A percentile compares a stretch with the other conserved stretches of the same genome.
Conservation (phyloP, 2,113 vertebrate species). For the Peromyscus polionotus region DNA sequence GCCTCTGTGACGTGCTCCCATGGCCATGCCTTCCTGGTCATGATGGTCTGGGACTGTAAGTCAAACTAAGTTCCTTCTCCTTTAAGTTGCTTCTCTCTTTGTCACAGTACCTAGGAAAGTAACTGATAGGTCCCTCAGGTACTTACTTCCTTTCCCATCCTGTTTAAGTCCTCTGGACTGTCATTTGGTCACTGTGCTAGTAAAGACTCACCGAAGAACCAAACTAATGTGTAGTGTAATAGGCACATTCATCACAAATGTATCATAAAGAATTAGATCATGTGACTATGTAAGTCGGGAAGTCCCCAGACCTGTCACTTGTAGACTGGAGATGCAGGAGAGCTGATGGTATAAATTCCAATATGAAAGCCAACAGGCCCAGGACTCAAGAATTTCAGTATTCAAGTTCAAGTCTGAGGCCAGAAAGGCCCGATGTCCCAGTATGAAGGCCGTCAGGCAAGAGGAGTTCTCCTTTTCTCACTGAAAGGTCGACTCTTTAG, state of each 20-base stretch:
- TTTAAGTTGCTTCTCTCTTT: not conserved
- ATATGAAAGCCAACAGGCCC: not conserved
- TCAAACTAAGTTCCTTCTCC: not conserved
- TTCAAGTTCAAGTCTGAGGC: not conserved
- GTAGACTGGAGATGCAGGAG: not conserved
- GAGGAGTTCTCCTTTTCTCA: not conserved
- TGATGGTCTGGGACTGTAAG: not conserved
- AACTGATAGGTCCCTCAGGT: not conserved
- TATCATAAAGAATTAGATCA: not conserved
- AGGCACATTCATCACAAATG: not conserved
- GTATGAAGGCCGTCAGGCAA: not conserved
- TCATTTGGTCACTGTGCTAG: not conserved
- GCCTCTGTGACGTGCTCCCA: not conserved
- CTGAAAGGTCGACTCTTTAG: not conserved
- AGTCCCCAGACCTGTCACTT: not conserved
- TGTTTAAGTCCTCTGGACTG: not conserved
- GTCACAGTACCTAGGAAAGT: not conserved
- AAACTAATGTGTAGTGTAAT: not conserved
- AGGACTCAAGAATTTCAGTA: not conserved
- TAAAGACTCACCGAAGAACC: not conserved
- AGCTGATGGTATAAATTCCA: not conserved
- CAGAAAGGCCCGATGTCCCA: not conserved
- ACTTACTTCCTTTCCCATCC: not conserved
- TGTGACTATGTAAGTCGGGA: not conserved
- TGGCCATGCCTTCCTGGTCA: not conserved